Conservation (phyloP, 2,888 invertebrate species). For the Leucophenga maculata region DNA sequence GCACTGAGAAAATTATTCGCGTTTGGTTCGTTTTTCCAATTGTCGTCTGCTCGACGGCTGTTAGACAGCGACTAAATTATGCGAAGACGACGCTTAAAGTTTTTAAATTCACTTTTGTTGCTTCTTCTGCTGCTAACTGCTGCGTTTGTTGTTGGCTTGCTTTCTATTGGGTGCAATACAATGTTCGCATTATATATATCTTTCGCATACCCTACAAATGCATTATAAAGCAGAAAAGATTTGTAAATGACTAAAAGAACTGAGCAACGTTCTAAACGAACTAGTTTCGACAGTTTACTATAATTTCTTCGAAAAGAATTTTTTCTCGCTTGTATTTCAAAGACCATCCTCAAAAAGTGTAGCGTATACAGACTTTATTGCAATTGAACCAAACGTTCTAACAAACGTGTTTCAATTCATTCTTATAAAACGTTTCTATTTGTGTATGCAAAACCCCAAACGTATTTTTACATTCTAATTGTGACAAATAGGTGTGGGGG, state of each 20-base stretch:
- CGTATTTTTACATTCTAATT: too few species aligned
- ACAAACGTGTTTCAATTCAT: too few species aligned
- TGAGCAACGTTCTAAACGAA: not conserved
- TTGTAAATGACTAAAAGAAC: not conserved
- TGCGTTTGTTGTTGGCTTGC: not conserved
- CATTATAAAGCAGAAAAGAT: not conserved
- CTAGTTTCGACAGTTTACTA: not conserved
- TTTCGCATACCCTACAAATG: too few species aligned
- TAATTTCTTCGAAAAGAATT: too few species aligned
- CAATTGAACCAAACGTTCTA: too few species aligned
- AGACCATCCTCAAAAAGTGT: too few species aligned
- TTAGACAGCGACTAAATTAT: slow-evolving; percentile 42
- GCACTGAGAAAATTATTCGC: not conserved
- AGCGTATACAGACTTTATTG: too few species aligned
- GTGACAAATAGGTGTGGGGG: too few species aligned
- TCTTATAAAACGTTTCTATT: too few species aligned
- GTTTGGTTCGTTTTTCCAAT: not conserved
- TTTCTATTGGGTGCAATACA: not conserved
- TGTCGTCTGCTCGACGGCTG: slow-evolving; percentile 31
- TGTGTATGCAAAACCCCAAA: too few species aligned
- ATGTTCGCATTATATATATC: too few species aligned
- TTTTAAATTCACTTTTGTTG: slow-evolving; percentile 10
- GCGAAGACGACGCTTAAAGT: slow-evolving; percentile 15
- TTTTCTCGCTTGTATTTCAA: too few species aligned
- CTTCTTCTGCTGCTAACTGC: not conserved